Conservation (phyloP, 2,113 vertebrate genomes). For the Sapayoa aenigma region DNA sequence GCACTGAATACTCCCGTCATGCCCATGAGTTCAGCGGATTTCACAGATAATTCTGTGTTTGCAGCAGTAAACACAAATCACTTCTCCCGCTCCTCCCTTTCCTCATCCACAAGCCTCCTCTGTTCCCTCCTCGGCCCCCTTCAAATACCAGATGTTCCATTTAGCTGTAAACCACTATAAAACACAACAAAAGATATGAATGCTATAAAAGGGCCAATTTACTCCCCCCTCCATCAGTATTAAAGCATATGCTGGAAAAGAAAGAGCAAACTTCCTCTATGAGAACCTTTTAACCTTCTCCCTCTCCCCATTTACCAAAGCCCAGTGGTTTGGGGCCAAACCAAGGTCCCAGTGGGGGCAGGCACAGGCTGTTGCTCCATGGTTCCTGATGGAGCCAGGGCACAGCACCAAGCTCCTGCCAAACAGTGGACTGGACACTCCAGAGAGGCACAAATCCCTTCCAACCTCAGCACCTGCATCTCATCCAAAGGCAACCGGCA, state of each 20-base stretch:
- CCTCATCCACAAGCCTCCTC: not conserved
- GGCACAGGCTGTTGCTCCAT: not conserved
- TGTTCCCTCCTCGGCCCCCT: not conserved
- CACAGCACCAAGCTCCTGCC: not conserved
- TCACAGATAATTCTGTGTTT: not conserved
- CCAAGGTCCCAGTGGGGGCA: not conserved
- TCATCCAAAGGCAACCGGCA: not conserved
- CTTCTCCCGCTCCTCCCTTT: not conserved
- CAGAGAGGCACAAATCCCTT: not conserved
- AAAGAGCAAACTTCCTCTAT: not conserved
- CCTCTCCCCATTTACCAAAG: not conserved
- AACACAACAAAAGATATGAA: slow-evolving; percentile 38
- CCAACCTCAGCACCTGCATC: not conserved
- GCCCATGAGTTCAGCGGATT: not conserved
- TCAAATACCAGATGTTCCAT: slow-evolving; percentile 63
- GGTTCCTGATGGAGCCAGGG: rapidly evolving
- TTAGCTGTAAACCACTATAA: slow-evolving; percentile 57
- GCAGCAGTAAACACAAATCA: not conserved
- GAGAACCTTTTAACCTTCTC: not conserved
- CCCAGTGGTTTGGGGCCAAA: not conserved
- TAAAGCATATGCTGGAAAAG: not conserved
- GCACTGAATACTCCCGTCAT: not conserved
- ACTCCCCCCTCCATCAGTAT: not conserved
- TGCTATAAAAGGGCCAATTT: slow-evolving; percentile 26
- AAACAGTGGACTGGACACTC: rapidly evolving